A percentile compares a stretch with the other conserved stretches of the same genome.
phyloP scores from a whole-genome alignment of 2,113 vertebrate species.

The Larimichthys crocea region DNA sequence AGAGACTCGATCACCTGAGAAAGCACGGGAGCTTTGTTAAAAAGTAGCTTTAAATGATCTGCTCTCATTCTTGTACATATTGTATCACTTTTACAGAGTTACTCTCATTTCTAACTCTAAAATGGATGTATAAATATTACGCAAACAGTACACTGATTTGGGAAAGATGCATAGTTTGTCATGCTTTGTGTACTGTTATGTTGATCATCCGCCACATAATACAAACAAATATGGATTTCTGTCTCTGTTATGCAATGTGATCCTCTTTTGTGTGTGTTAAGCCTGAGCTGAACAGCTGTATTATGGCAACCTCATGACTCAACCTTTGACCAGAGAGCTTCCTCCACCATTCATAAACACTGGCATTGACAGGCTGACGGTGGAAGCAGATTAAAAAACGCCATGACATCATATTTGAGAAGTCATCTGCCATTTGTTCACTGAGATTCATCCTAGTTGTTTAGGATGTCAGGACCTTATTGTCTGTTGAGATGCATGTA shows the following conservation, averaged over 20 bases:
- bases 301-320: conserved; percentile 36
- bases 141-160: not conserved
- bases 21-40: conserved; percentile 1
- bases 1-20: conserved; percentile 93
- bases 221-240: conserved; percentile 50
- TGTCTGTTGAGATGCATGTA: too few relatives aligned
- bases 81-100: not conserved
- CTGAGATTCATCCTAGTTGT: not conserved
- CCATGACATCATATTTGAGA: not conserved
- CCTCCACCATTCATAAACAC: not conserved
- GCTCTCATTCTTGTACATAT: not conserved
- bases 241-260: conserved; percentile 53
- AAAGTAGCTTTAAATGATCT: not conserved
- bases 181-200: not conserved
- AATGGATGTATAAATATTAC: not conserved
- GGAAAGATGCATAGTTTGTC: not conserved
- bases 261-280: conserved; percentile 23
- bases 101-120: not conserved
- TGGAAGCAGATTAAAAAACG: conserved; percentile 25
- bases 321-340: conserved; percentile 10
- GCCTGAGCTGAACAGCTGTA: conserved; percentile 30
- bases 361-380: not conserved
- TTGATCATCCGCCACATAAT: conserved; percentile 18
- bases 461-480: not conserved
- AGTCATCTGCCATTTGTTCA: not conserved